These are phyloP conservation scores for Cataglyphis livida DNA, from an alignment of 2,888 invertebrate species.

Conservation along the genomic window DNA sequence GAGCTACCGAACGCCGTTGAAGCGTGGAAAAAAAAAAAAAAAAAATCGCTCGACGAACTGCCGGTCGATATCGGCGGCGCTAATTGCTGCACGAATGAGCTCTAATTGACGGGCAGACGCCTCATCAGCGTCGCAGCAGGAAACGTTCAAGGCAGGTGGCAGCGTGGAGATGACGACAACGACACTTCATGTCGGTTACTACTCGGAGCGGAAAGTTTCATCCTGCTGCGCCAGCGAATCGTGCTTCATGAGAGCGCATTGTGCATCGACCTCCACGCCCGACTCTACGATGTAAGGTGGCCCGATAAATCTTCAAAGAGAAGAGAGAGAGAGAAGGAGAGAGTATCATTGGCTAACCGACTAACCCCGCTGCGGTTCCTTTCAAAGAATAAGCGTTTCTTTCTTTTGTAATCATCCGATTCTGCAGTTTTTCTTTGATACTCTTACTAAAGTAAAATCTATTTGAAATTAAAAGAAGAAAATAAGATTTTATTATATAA, in stretches of 20 bases:
- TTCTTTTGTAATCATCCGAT: not conserved
- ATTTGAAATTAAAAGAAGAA: constrained; percentile 2
- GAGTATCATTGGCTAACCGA: not conserved
- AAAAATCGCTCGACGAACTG: constrained; percentile 26
- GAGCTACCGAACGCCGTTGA: not conserved
- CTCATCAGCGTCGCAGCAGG: constrained; percentile 72
- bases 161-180: constrained; percentile 43
- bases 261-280: constrained; percentile 44
- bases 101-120: constrained; percentile 74
- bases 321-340: not conserved
- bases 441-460: not conserved
- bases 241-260: constrained; percentile 56
- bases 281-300: constrained; percentile 29
- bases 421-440: constrained; percentile 1
- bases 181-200: constrained; percentile 53
- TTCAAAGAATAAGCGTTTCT: constrained; percentile 8
- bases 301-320: constrained; percentile 11
- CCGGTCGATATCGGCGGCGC: constrained; percentile 58
- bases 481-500: not conserved
- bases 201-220: constrained; percentile 42
- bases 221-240: constrained; percentile 69
- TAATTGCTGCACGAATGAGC: constrained; percentile 73
- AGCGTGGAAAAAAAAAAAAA: constrained; percentile 29
- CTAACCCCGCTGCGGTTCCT: constrained; percentile 17
- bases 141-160: constrained; percentile 61